Conservation (phyloP, 2,113 vertebrate genomes). For the Grus americana region DNA sequence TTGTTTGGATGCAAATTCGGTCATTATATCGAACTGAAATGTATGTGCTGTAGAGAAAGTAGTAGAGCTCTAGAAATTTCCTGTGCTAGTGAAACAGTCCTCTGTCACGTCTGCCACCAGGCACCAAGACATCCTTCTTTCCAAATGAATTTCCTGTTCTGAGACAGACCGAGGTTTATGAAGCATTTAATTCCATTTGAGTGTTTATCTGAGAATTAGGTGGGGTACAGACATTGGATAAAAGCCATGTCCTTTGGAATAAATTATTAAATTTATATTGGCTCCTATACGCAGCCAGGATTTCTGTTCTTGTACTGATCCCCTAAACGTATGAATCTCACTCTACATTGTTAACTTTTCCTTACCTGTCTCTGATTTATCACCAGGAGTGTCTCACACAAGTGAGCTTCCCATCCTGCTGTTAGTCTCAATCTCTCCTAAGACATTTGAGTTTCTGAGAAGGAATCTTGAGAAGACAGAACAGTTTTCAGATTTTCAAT, state of each 20-base stretch:
- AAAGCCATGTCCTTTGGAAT: not conserved
- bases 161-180: not conserved
- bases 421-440: not conserved
- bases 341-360: not conserved
- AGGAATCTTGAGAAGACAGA: not conserved
- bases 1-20: slow-evolving; percentile 65
- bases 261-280: not conserved
- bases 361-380: not conserved
- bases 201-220: not conserved
- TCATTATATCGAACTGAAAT: not conserved
- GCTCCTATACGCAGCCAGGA: not conserved
- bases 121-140: not conserved
- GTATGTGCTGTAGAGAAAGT: not conserved
- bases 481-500: slow-evolving; percentile 4
- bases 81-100: not conserved
- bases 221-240: not conserved
- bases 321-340: not conserved
- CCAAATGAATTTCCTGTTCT: not conserved
- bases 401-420: not conserved
- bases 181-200: not conserved
- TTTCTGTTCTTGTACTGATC: not conserved
- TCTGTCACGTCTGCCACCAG: not conserved
- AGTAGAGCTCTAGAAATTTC: slow-evolving; percentile 12
- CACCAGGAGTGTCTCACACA: not conserved
- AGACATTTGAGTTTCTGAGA: not conserved